phyloP scores from a whole-genome alignment of 2,797 vertebrate species.

The Mustela erminea region DNA sequence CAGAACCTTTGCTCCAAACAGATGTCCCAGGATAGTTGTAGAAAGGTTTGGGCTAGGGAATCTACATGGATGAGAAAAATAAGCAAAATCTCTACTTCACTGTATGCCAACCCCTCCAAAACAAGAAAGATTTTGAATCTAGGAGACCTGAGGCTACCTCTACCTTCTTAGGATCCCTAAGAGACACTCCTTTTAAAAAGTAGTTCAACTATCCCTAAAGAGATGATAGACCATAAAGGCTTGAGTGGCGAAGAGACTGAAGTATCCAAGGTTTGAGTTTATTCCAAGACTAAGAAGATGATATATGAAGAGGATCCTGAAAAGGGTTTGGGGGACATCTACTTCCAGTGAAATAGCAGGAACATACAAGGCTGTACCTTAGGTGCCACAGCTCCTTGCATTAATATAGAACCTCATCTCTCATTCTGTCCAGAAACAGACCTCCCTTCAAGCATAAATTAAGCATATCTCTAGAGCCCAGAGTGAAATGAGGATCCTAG shows the following conservation, averaged over 20 bases:
- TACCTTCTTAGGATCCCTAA: background rate
- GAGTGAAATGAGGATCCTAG: background rate
- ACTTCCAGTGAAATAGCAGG: background rate
- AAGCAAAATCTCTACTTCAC: background rate
- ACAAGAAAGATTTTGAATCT: background rate
- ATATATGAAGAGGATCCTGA: background rate
- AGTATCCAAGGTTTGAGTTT: background rate
- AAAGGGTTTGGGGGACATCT: background rate
- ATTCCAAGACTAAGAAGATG: background rate
- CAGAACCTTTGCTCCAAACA: background rate
- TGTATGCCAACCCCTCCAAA: background rate
- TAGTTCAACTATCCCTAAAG: background rate
- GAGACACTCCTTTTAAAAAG: background rate
- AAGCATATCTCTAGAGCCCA: background rate
- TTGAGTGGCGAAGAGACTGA: background rate
- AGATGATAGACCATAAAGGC: background rate
- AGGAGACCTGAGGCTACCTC: background rate
- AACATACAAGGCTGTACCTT: background rate
- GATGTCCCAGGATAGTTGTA: background rate
- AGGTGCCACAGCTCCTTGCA: background rate
- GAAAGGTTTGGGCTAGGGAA: background rate
- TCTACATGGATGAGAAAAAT: background rate
- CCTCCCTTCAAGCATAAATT: background rate
- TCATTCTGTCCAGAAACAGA: background rate
- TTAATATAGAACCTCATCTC: background rate